These are phyloP conservation scores for Mylabris sibirica DNA, from an alignment of 2,888 invertebrate genomes.

Conservation along the genomic window DNA sequence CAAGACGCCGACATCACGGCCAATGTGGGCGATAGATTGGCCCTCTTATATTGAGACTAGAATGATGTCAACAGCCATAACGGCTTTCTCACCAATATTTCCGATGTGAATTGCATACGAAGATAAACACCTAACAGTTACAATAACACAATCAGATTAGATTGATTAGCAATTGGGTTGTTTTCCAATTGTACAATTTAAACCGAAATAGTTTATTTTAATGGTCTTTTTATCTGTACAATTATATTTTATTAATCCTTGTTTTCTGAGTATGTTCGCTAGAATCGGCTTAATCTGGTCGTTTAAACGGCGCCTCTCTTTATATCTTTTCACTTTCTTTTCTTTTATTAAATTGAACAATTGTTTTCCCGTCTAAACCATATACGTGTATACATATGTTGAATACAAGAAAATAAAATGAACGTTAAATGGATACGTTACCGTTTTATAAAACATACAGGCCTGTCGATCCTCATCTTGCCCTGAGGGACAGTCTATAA, in stretches of 20 bases:
- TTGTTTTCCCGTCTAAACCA: background rate
- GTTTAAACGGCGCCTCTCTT: background rate
- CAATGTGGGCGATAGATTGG: conserved; percentile 32
- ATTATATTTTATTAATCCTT: background rate
- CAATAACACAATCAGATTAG: background rate
- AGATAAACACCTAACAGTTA: background rate
- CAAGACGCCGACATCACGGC: conserved; percentile 35
- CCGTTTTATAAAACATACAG: conserved; percentile 98
- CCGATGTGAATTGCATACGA: background rate
- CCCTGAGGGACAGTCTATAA: conserved; percentile 91
- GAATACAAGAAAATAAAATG: background rate
- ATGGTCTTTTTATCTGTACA: background rate
- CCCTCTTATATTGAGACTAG: conserved; percentile 25
- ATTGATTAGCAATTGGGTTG: background rate
- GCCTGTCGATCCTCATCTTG: conserved; percentile 93
- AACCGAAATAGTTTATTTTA: background rate
- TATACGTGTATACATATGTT: background rate
- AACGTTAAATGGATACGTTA: conserved; percentile 62
- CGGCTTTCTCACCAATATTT: conserved; percentile 17
- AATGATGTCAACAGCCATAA: conserved; percentile 28
- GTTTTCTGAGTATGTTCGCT: no score
- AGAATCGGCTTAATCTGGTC: background rate
- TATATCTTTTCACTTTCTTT: background rate
- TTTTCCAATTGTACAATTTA: background rate
- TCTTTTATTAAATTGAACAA: background rate